Percentiles rank a stretch among this genome's conserved stretches.
phyloP scores from a whole-genome alignment of 30 jellyfish, hydroid and myxozoan genomes.

The Phacellophora camtschatica region DNA sequence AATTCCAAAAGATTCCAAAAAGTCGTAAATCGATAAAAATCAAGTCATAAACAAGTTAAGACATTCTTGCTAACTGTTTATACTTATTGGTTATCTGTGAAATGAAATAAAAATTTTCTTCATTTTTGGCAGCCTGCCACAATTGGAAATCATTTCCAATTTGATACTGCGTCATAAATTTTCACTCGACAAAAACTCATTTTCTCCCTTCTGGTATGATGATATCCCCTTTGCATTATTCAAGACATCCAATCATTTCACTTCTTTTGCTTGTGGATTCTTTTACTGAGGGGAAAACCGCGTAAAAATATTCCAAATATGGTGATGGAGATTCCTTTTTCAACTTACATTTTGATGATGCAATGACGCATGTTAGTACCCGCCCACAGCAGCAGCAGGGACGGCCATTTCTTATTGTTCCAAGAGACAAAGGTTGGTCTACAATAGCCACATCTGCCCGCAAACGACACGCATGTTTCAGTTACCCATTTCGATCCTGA shows the following conservation, averaged over 20 bases:
- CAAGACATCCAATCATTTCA: too few relatives aligned
- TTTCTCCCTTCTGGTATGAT: not conserved
- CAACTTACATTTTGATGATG: slow-evolving; percentile 7
- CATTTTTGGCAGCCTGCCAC: not conserved
- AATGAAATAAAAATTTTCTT: not conserved
- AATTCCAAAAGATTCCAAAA: too few relatives aligned
- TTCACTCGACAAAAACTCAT: not conserved
- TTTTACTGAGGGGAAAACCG: not conserved
- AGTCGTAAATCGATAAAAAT: too few relatives aligned
- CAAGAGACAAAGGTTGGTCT: slow-evolving; percentile 50
- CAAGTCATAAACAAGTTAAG: too few relatives aligned
- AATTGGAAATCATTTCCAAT: not conserved
- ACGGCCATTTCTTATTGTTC: slow-evolving; percentile 3
- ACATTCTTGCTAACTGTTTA: too few relatives aligned
- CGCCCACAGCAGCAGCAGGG: slow-evolving; percentile 70
- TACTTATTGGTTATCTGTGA: not conserved
- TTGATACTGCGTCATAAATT: slow-evolving; percentile 41
- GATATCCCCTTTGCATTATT: slow-evolving; percentile 18
- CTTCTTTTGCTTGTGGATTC: too few relatives aligned
- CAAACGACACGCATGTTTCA: slow-evolving; percentile 61
- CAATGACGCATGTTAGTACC: slow-evolving; percentile 20
- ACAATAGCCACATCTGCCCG: slow-evolving; percentile 85
- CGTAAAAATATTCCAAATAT: not conserved
- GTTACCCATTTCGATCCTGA: slow-evolving; percentile 38
- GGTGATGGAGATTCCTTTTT: slow-evolving; percentile 21